These are phyloP conservation scores for Diuraphis noxia DNA, from an alignment of 1,140 invertebrate species.

Conservation along the genomic window DNA sequence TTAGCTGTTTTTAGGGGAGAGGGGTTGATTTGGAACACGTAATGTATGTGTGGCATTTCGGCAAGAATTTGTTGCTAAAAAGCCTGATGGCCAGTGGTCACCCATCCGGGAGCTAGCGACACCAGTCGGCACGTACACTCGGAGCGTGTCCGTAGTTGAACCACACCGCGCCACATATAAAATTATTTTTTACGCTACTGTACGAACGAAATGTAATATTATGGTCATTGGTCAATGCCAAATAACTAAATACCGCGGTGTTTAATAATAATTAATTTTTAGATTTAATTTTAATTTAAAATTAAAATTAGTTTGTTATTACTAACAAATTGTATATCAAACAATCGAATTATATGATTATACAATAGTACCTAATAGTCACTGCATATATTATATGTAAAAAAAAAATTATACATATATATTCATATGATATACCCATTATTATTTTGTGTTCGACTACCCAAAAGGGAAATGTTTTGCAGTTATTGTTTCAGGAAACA, in stretches of 20 bases:
- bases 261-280: background rate
- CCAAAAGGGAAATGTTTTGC: constrained; percentile 12
- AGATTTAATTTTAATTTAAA: background rate
- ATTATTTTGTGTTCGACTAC: background rate
- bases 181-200: background rate
- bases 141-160: no score
- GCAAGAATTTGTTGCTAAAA: no score
- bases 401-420: no score
- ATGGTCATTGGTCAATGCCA: background rate
- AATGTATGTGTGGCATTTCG: no score
- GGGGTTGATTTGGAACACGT: no score
- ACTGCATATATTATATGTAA: background rate
- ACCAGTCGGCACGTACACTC: no score
- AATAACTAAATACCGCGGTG: no score
- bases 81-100: no score
- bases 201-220: background rate
- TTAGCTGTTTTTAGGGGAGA: no score
- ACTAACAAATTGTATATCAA: constrained; percentile 3
- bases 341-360: background rate
- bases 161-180: no score
- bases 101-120: no score
- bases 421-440: background rate
- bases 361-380: background rate
- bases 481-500: background rate
- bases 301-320: background rate